phyloP scores from a whole-genome alignment of 2,113 vertebrate species.

The Salvelinus fontinalis region DNA sequence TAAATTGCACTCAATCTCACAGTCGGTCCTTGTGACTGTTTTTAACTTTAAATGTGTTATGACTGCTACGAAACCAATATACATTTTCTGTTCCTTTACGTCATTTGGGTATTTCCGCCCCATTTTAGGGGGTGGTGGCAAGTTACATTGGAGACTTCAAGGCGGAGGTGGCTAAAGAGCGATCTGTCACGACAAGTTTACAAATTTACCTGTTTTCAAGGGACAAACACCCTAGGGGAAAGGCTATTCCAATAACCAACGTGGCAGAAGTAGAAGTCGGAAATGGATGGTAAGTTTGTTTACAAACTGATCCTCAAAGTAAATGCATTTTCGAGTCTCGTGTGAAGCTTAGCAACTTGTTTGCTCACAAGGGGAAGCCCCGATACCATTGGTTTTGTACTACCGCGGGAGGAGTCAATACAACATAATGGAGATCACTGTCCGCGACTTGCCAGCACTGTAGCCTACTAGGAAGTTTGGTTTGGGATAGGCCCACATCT shows the following conservation, averaged over 20 bases:
- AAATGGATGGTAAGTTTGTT: slow-evolving; percentile 65
- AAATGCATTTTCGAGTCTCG: neutral
- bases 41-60: too few species aligned
- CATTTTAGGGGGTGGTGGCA: slow-evolving; percentile 51
- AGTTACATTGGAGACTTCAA: slow-evolving; percentile 18
- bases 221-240: neutral
- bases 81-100: slow-evolving; percentile 32
- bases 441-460: neutral
- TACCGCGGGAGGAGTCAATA: slow-evolving; percentile 32
- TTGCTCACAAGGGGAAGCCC: slow-evolving; percentile 62
- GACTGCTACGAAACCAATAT: too few species aligned
- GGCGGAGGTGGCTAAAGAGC: slow-evolving; percentile 7
- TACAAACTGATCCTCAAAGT: neutral
- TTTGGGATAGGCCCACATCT: too few species aligned
- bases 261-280: slow-evolving; percentile 10
- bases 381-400: slow-evolving; percentile 34
- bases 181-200: slow-evolving; percentile 38
- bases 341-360: slow-evolving; percentile 24
- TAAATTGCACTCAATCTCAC: too few species aligned
- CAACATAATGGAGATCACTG: slow-evolving; percentile 16
- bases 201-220: neutral
- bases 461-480: neutral
- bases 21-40: too few species aligned
- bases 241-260: neutral
- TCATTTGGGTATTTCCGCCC: slow-evolving; percentile 78